Conservation (phyloP, 2,797 vertebrate species). For the Pelobates cultripes region DNA sequence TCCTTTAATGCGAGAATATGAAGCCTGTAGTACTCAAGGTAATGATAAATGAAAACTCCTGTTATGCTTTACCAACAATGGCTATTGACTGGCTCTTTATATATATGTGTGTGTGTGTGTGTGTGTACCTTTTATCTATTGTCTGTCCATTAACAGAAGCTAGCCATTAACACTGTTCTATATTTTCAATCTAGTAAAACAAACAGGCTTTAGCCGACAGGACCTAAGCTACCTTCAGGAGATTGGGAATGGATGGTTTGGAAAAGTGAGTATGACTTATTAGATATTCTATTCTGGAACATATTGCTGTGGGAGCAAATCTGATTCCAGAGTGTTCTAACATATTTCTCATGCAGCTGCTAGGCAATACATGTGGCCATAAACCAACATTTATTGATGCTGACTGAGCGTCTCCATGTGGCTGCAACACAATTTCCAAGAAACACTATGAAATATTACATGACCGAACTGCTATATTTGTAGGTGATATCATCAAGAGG, state of each 20-base stretch:
- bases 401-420: not conserved
- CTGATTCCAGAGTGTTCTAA: not conserved
- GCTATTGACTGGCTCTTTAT: too few species aligned
- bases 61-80: too few species aligned
- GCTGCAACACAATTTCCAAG: too few species aligned
- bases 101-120: too few species aligned
- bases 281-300: constrained; percentile 55
- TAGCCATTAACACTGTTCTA: not conserved
- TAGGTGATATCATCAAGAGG: too few species aligned
- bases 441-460: too few species aligned
- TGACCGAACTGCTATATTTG: too few species aligned
- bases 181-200: constrained; percentile 62
- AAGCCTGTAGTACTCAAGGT: too few species aligned
- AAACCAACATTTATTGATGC: not conserved
- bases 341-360: not conserved
- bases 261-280: constrained; percentile 77
- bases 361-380: not conserved
- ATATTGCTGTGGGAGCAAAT: not conserved
- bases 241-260: constrained; percentile 94
- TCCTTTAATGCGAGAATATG: too few species aligned
- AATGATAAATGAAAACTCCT: too few species aligned
- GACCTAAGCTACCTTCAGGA: constrained; percentile 91
- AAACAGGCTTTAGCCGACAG: constrained; percentile 84
- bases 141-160: too few species aligned
- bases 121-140: too few species aligned